Evolutionary conservation across 2,797 vertebrate genomes (phyloP).

Genomic region (Diglossa cyanea): DNA sequence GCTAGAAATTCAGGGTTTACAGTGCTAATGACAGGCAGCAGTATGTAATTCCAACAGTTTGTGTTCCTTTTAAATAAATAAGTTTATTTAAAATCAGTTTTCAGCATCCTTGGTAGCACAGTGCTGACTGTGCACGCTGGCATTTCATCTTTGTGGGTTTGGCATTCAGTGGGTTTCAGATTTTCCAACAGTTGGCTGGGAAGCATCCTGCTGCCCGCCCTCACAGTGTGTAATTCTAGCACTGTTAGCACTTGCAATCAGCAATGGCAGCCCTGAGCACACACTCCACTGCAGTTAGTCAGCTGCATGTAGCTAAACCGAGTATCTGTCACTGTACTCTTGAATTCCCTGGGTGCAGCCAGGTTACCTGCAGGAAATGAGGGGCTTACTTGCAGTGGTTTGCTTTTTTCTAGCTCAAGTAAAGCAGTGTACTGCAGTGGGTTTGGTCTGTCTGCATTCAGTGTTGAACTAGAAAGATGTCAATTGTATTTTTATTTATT

Average conservation of each 20-base stretch:
- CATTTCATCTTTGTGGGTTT: not conserved
- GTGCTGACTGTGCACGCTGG: not conserved
- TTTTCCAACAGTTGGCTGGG: slow-evolving; percentile 25
- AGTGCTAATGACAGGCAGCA: not conserved
- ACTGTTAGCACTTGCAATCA: not conserved
- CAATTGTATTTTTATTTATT: not conserved
- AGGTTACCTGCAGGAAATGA: not conserved
- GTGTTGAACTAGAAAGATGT: not conserved
- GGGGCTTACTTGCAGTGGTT: not conserved
- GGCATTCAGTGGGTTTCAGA: not conserved
- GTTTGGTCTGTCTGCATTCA: not conserved
- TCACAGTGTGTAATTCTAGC: not conserved
- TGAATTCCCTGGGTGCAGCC: not conserved
- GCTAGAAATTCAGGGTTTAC: not conserved
- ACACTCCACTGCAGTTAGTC: not conserved
- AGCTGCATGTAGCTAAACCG: not conserved
- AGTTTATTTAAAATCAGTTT: not conserved
- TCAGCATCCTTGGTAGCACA: not conserved
- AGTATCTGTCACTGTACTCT: not conserved
- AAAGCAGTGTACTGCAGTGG: not conserved
- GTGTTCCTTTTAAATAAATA: not conserved
- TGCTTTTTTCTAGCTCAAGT: not conserved
- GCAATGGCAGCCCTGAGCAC: not conserved
- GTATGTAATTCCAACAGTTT: not conserved
- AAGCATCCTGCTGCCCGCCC: not conserved